Evolutionary conservation across 92 coral and sea anemone species (phyloP).

Genomic region (Parazoanthus darwini): DNA sequence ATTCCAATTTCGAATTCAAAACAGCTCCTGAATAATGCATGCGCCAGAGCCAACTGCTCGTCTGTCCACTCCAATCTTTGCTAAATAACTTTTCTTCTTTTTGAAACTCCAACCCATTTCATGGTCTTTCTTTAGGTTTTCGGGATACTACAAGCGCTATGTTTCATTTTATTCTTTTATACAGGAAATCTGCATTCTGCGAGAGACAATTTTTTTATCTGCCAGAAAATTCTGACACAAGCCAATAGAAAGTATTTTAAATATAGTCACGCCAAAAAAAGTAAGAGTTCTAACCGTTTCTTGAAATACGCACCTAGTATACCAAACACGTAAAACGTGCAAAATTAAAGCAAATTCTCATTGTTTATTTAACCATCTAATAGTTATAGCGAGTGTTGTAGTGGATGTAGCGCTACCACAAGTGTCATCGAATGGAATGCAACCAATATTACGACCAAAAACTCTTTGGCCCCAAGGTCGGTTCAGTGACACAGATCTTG

Average conservation of each 20-base stretch:
- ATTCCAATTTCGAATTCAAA: conserved; percentile 17
- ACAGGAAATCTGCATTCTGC: background rate
- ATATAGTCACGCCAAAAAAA: background rate
- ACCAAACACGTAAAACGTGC: background rate
- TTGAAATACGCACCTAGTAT: background rate
- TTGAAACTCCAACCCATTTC: background rate
- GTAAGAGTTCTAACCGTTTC: background rate
- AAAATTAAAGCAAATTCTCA: background rate
- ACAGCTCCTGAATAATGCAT: conserved; percentile 3
- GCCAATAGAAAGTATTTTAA: background rate
- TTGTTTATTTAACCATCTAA: too few relatives aligned
- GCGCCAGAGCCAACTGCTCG: conserved; percentile 1
- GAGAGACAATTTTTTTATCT: background rate
- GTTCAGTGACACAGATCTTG: background rate
- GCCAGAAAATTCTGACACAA: background rate
- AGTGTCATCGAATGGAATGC: background rate
- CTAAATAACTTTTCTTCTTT: background rate
- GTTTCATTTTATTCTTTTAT: too few relatives aligned
- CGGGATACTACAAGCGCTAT: background rate
- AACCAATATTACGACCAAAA: background rate
- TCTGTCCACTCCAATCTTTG: background rate
- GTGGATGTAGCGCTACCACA: background rate
- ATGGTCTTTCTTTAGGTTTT: background rate
- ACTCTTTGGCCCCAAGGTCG: background rate
- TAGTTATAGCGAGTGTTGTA: background rate